Evolutionary conservation across 1,140 invertebrate genomes (phyloP), one percentile per base, ranked within the genome.

Genomic region (Bombus superbus): DNA sequence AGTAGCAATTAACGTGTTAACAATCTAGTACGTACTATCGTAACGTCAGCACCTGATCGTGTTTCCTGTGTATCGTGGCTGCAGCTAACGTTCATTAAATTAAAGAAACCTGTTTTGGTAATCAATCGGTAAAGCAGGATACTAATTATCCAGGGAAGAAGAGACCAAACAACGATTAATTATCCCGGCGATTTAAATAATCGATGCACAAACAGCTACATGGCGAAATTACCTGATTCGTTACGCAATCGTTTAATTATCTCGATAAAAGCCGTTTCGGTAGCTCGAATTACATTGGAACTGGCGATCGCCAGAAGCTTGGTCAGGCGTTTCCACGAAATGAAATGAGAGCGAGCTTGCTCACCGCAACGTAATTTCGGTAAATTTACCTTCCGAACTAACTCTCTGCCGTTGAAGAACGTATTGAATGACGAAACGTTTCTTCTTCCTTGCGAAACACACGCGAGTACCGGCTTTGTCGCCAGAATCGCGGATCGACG

Each of bases 241-340:
- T 77, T 62, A 25, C 75, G 57, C 75, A n/a, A 64, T 77, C 75
- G 75, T 77, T 59, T 64, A 77, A 77, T 78, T 64, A 78, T 78
- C 42, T 25, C 44, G 73, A 53, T 53, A 53, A 75, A 44, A 75
- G 73, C 44, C n/a, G 18, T 44, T n/a, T 59, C 35, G 22, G 25
- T n/a, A 25, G 28, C 25, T 10, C 18, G 53, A 25, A 44, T 66
- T 66, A 38, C 40, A 15, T 0, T 0, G 35, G 28, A 11, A 25
- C 38, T 38, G 44, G 44, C 73, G 73, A 57, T 75, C 22, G 47
- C 2, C 13, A 40, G 73, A 5, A 74, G n/a, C 10, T 15, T 15
- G 72, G 18, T 8, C 32, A 68, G 35, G 38, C 25, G 76, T 78
- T 66, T 40, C 40, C 47, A 53, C 0, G 47, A 5, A 22, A 66